Base-by-base conservation (phyloP, 2,888 invertebrate species). In the Dryadula phaetusa region DNA sequence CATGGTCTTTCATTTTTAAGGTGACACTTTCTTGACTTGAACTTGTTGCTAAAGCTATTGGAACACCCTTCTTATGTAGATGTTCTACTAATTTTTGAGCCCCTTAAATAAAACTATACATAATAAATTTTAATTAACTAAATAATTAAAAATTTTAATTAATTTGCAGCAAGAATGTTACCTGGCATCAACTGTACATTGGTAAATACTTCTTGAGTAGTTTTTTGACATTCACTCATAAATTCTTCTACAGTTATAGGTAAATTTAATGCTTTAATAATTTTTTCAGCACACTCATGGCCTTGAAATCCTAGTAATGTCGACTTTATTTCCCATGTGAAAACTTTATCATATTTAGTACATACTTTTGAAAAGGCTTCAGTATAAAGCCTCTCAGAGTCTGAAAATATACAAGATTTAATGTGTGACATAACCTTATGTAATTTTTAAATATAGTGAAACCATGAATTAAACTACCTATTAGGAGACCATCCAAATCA, bases 41-140 rank as follows among this genome's bases (percentile, higher is more conserved):
- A 67, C 98, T 98, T 0, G 98, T 98, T 2, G 98, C 98, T 67
- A 98, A 90, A 7, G 97, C 97, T 62, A 98, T 95, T 0, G 98
- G 98, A 46, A 98, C 92, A 8, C 95, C 94, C 63, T 95, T 91
- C 0, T 90, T 89, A 76, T 96, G 92, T 46, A 98, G 89, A 85
- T 98, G 98, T 63, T 94, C 88, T 2, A 98, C 94, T 66, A 98
- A 86, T 73, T 93, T 94, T 79, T 95, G 94, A 34, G 96, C 98
- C 53, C 98, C 97, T n/a, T n/a, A n/a, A n/a, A n/a, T n/a, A n/a
- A n/a, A n/a, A n/a, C n/a, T n/a, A n/a, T n/a, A n/a, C n/a, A n/a
- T n/a, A n/a, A n/a, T n/a, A n/a, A n/a, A n/a, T n/a, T n/a, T n/a
- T n/a, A n/a, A n/a, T n/a, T n/a, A n/a, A n/a, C n/a, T n/a, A n/a